Conservation (phyloP, 2,797 vertebrate genomes). For the Kryptopterus vitreolus region DNA sequence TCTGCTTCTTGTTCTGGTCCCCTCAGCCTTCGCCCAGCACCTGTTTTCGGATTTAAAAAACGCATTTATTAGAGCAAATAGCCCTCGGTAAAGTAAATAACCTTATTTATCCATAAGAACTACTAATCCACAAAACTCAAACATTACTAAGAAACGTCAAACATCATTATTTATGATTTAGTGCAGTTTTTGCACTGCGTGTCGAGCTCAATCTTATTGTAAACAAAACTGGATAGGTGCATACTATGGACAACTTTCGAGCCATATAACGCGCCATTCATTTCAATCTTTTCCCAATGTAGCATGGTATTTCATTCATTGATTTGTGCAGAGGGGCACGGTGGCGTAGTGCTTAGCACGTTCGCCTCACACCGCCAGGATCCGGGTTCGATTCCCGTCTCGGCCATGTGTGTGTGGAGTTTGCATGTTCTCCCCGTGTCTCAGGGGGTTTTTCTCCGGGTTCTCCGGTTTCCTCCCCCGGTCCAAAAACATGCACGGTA, state of each 20-base stretch:
- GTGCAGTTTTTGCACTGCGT: background rate
- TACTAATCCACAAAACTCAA: background rate
- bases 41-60: conserved; percentile 66
- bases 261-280: background rate
- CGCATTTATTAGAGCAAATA: conserved; percentile 2
- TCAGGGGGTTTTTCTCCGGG: no score
- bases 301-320: background rate
- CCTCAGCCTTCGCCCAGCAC: conserved; percentile 78
- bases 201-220: background rate
- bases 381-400: no score
- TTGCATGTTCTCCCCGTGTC: no score
- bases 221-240: background rate
- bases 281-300: background rate
- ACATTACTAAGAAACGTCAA: background rate
- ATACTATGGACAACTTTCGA: background rate
- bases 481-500: no score
- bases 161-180: conserved; percentile 1
- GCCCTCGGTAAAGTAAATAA: background rate
- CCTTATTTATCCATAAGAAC: background rate
- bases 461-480: no score
- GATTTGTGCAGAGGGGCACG: no score
- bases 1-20: conserved; percentile 74
- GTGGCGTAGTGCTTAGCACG: no score
- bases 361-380: no score
- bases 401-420: no score